phyloP scores from a whole-genome alignment of 2,113 vertebrate species.

The Proteles cristata region DNA sequence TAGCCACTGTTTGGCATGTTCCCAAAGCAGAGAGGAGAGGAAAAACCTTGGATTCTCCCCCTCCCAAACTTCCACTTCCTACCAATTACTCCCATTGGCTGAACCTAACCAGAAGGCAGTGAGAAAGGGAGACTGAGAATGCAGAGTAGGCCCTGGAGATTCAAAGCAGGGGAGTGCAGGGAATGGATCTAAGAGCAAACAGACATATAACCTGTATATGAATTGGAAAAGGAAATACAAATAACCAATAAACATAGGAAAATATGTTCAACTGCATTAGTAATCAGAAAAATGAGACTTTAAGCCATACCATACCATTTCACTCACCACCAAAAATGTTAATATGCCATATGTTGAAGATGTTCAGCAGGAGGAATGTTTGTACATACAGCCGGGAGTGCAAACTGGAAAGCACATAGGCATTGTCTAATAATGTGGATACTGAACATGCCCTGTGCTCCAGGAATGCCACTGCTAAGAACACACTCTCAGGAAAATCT shows the following conservation, averaged over 20 bases:
- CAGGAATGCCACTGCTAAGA: not conserved
- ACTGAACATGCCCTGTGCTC: not conserved
- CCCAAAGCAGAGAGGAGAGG: not conserved
- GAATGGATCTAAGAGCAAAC: conserved; percentile 3
- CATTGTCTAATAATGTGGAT: not conserved
- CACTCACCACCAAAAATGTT: not conserved
- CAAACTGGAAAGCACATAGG: not conserved
- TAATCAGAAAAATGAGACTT: conserved; percentile 21
- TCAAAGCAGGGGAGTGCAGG: not conserved
- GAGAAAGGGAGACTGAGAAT: not conserved
- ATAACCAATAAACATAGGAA: not conserved
- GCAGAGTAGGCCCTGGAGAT: not conserved
- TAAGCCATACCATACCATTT: not conserved
- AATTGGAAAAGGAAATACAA: not conserved
- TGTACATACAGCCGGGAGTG: not conserved
- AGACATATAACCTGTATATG: not conserved
- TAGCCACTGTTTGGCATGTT: not conserved
- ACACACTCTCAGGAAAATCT: not conserved
- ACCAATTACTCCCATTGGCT: not conserved
- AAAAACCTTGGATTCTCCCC: not conserved
- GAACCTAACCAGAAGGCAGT: not conserved
- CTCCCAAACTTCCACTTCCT: not conserved
- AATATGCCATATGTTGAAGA: not conserved
- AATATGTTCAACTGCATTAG: not conserved
- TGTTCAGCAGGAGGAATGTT: not conserved